These are phyloP conservation scores for Mirza zaza DNA, from an alignment of 2,113 vertebrate genomes.

Conservation along the genomic window DNA sequence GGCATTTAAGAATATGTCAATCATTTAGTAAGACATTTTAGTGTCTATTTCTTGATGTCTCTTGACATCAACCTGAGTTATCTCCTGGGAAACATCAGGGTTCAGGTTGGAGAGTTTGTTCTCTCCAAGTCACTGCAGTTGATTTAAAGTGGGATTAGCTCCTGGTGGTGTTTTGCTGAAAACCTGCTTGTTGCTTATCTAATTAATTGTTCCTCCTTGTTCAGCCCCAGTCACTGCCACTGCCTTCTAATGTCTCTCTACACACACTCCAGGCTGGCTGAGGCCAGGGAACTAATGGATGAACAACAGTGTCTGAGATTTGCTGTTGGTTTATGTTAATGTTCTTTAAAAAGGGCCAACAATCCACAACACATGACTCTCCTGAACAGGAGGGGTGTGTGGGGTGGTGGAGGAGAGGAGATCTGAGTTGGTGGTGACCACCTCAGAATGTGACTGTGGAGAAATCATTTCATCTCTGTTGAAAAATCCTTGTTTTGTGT, in stretches of 20 bases:
- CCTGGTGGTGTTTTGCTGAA: neutral
- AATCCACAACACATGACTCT: neutral
- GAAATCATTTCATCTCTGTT: neutral
- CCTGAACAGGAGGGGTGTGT: neutral
- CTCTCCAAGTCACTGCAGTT: neutral
- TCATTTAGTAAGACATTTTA: neutral
- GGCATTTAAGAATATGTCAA: neutral
- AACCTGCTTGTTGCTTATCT: slow-evolving; percentile 13
- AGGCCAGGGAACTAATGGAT: neutral
- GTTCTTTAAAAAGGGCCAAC: neutral
- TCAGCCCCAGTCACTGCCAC: neutral
- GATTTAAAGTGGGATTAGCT: neutral
- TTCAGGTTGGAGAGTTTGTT: neutral
- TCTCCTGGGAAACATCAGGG: neutral
- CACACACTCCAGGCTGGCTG: slow-evolving; percentile 20
- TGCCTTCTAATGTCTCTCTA: neutral
- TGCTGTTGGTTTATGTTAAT: neutral
- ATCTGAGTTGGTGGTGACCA: neutral
- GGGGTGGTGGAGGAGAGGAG: neutral
- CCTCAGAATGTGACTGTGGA: neutral
- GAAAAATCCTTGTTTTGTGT: neutral
- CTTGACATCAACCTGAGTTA: neutral
- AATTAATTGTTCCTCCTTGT: neutral
- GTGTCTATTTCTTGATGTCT: neutral
- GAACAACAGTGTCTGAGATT: neutral